Conservation (phyloP, 2,888 invertebrate genomes). For the Mylabris sibirica region DNA sequence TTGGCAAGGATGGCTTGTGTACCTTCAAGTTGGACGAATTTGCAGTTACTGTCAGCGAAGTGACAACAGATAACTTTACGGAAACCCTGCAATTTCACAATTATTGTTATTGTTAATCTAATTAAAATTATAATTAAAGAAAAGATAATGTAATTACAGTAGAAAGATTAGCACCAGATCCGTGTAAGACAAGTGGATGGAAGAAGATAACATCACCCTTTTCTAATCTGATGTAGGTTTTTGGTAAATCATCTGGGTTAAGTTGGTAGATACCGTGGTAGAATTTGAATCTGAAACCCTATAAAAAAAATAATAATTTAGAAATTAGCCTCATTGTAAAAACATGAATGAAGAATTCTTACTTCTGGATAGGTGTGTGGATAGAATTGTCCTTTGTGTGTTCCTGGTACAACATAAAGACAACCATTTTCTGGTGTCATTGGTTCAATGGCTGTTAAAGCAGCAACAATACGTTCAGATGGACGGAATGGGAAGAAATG, state of each 20-base stretch:
- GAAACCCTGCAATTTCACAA: constrained; percentile 65
- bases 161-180: constrained; percentile 77
- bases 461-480: no score
- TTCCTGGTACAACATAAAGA: constrained; percentile 81
- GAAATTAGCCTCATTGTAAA: no score
- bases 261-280: constrained; percentile 72
- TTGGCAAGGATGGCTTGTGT: constrained; percentile 54
- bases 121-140: no score
- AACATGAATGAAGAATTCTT: no score
- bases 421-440: no score
- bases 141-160: background rate
- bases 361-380: constrained; percentile 77
- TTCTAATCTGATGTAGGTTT: constrained; percentile 76
- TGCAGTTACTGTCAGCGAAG: constrained; percentile 75
- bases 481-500: no score
- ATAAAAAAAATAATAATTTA: no score
- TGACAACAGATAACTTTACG: constrained; percentile 85
- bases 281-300: constrained; percentile 67
- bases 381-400: constrained; percentile 70
- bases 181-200: constrained; percentile 84
- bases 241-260: constrained; percentile 57
- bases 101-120: background rate
- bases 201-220: constrained; percentile 90
- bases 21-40: constrained; percentile 74
- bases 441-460: no score